phyloP scores from a whole-genome alignment of 2,888 invertebrate species.

The Hedya salicella region DNA sequence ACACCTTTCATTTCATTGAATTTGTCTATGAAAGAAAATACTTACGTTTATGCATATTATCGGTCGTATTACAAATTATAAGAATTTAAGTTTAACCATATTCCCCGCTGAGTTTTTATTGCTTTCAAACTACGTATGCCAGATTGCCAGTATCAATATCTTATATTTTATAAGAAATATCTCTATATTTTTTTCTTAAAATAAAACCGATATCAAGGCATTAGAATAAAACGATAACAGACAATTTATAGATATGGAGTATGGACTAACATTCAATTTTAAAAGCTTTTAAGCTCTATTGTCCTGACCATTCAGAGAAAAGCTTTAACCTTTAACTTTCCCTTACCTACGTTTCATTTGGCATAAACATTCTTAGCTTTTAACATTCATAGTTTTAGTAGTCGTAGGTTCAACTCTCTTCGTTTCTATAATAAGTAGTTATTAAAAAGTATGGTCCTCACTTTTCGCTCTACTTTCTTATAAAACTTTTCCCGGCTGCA shows the following conservation, averaged over 20 bases:
- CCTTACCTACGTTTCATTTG: neutral
- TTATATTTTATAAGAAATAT: too few relatives aligned
- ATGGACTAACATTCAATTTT: neutral
- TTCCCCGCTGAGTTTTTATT: neutral
- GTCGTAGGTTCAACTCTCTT: neutral
- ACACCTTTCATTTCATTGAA: too few relatives aligned
- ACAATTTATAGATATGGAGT: too few relatives aligned
- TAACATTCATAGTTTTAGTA: neutral
- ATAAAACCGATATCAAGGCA: too few relatives aligned
- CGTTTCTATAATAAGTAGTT: neutral
- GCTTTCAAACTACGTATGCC: neutral
- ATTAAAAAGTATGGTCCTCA: neutral
- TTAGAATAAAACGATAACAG: too few relatives aligned
- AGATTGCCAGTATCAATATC: too few relatives aligned
- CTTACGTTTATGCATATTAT: too few relatives aligned
- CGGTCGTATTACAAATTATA: neutral
- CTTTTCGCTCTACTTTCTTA: conserved; percentile 6
- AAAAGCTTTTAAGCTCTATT: too few relatives aligned
- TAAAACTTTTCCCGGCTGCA: conserved; percentile 37
- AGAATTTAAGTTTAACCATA: neutral
- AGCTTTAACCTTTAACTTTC: conserved; percentile 4
- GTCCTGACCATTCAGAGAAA: too few relatives aligned
- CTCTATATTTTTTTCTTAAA: too few relatives aligned
- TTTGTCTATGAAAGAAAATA: too few relatives aligned
- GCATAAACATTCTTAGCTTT: neutral